A percentile compares a stretch with the other conserved stretches of the same genome.
Evolutionary conservation across 2,797 vertebrate genomes (phyloP).

Genomic region (Prionace glauca): DNA sequence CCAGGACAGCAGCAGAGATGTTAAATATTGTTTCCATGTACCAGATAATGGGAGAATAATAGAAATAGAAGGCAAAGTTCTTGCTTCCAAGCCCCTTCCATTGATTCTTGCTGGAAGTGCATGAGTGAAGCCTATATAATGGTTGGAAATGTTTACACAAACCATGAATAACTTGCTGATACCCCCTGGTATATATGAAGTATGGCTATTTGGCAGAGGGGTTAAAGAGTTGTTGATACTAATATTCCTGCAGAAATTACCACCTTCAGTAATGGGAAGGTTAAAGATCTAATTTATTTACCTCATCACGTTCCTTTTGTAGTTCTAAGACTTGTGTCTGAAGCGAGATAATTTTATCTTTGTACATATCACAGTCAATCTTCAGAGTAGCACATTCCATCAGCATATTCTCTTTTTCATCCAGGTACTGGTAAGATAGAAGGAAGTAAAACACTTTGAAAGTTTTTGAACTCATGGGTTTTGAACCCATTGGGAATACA

Average conservation of each 20-base stretch:
- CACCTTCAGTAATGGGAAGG: background rate
- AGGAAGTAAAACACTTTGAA: background rate
- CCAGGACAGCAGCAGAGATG: background rate
- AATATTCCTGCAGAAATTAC: background rate
- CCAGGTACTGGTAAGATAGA: constrained; percentile 55
- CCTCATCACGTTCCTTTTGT: constrained; percentile 76
- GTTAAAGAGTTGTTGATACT: background rate
- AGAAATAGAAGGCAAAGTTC: background rate
- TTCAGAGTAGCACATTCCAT: constrained; percentile 67
- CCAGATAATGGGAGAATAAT: background rate
- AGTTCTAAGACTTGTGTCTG: constrained; percentile 71
- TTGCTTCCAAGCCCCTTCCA: background rate
- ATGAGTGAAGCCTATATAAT: background rate
- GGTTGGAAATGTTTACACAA: background rate
- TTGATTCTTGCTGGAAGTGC: background rate
- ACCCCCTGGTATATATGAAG: background rate
- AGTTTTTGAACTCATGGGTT: too few species aligned
- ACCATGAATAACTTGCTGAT: background rate
- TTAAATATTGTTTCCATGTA: background rate
- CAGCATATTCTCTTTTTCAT: constrained; percentile 66
- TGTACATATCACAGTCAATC: constrained; percentile 69
- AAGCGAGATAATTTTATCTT: constrained; percentile 64
- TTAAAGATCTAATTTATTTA: constrained; percentile 44
- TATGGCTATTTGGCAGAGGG: background rate
- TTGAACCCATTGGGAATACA: background rate